Evolutionary conservation across 2,113 vertebrate species (phyloP), one percentile per base, ranked within the genome.

Genomic region (Theristicus caerulescens): DNA sequence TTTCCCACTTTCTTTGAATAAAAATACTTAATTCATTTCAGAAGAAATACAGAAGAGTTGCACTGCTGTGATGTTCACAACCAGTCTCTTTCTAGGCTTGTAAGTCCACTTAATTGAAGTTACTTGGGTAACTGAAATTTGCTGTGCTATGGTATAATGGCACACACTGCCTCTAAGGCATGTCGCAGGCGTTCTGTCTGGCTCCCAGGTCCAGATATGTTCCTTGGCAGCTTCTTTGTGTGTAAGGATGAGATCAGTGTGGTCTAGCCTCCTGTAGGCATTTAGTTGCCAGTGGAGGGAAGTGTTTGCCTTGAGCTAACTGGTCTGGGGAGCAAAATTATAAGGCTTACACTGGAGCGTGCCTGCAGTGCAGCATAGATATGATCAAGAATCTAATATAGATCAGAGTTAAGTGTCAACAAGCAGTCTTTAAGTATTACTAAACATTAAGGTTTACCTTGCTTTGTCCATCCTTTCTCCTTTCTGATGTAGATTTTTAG

Each of bases 101-200:
- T 31, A 79, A 67, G 5, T 25, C 26, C 12, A 18, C 10, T 47
- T 47, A 46, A 20, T 3, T 70, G 59, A 19, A 58, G 13, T 51
- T 32, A 8, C 10, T 40, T 49, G 65, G 8, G 25, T 29, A 19
- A 34, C 25, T 7, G 44, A 24, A 47, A 38, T 44, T 32, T 62
- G 38, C 42, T 62, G 64, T 62, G 42, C 46, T 61, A 1, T 44
- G n/a, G 7, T 29, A 13, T 8, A 38, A 16, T 65, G 21, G 51
- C 31, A 14, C 52, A 18, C 58, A 5, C 16, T 20, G 18, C 10
- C 10, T 42, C 10, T 14, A 31, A 49, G 13, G n/a, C 38, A 6
- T 0, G 1, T 79, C 24, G 13, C 27, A 61, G n/a, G 66, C 0
- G 2, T 29, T 86, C 52, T 13, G 1, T 22, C 25, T 61, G 40